These are phyloP conservation scores for Nyleta sp. DNA, from an alignment of 2,888 invertebrate genomes.

Conservation along the genomic window DNA sequence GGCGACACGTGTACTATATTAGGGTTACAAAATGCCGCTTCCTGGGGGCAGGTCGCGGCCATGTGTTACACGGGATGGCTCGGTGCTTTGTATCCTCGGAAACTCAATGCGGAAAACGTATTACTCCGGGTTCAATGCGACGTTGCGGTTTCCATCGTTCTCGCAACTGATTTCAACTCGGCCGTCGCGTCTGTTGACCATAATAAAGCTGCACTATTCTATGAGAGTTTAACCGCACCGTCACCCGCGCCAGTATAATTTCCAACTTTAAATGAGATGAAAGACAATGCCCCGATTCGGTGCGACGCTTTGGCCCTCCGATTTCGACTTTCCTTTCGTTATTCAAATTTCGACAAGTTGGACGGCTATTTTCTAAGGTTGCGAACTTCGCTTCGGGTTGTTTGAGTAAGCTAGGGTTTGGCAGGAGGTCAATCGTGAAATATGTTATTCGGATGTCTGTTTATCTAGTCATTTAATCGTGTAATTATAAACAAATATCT, in stretches of 20 bases:
- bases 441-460: too few relatives aligned
- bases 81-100: slow-evolving; percentile 57
- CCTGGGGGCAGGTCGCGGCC: slow-evolving; percentile 25
- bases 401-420: too few relatives aligned
- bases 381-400: too few relatives aligned
- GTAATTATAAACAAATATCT: too few relatives aligned
- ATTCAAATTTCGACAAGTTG: neutral
- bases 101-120: slow-evolving; percentile 68
- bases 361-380: too few relatives aligned
- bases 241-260: slow-evolving; percentile 14
- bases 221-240: slow-evolving; percentile 21
- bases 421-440: too few relatives aligned
- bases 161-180: slow-evolving; percentile 57
- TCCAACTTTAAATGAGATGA: slow-evolving; percentile 19
- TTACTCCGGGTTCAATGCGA: slow-evolving; percentile 68
- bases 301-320: neutral
- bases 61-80: slow-evolving; percentile 51
- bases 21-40: slow-evolving; percentile 58
- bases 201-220: slow-evolving; percentile 47
- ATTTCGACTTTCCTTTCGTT: neutral
- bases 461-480: too few relatives aligned
- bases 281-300: slow-evolving; percentile 3
- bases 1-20: slow-evolving; percentile 66
- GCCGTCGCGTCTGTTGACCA: slow-evolving; percentile 44
- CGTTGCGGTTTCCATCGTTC: slow-evolving; percentile 49